These are phyloP conservation scores for Chunga burmeisteri DNA, from an alignment of 2,113 vertebrate genomes.

Conservation along the genomic window DNA sequence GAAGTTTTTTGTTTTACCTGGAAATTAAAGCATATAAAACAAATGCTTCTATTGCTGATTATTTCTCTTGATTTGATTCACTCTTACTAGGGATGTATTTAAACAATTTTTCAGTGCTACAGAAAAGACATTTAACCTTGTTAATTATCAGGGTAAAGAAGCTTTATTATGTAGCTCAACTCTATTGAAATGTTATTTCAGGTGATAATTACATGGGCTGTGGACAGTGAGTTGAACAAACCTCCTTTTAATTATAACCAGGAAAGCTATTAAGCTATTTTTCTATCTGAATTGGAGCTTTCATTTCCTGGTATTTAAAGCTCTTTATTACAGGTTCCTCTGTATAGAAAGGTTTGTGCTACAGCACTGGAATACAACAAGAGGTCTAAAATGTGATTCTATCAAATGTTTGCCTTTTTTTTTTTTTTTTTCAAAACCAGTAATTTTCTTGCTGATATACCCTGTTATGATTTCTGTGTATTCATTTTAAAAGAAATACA, in stretches of 20 bases:
- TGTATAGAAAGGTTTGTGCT: not conserved
- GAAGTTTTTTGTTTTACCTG: not conserved
- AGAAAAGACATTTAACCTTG: conserved; percentile 2
- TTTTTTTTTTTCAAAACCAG: not conserved
- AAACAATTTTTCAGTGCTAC: not conserved
- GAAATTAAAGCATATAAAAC: not conserved
- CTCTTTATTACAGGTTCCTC: not conserved
- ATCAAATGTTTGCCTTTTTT: not conserved
- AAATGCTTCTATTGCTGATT: not conserved
- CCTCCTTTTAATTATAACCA: conserved; percentile 13
- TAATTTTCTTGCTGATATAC: not conserved
- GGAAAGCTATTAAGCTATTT: not conserved
- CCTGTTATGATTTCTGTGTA: not conserved
- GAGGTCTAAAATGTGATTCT: not conserved
- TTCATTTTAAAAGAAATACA: not conserved
- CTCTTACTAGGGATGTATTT: not conserved
- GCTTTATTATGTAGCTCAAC: not conserved
- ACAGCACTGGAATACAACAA: not conserved
- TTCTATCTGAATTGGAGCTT: not conserved
- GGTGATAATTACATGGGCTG: not conserved
- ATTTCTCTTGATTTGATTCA: not conserved
- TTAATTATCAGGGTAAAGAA: not conserved
- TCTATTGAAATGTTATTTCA: not conserved
- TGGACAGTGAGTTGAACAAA: not conserved
- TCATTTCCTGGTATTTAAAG: not conserved